Evolutionary conservation across 2,888 invertebrate species (phyloP).

Genomic region (Himalopsyche anomala): DNA sequence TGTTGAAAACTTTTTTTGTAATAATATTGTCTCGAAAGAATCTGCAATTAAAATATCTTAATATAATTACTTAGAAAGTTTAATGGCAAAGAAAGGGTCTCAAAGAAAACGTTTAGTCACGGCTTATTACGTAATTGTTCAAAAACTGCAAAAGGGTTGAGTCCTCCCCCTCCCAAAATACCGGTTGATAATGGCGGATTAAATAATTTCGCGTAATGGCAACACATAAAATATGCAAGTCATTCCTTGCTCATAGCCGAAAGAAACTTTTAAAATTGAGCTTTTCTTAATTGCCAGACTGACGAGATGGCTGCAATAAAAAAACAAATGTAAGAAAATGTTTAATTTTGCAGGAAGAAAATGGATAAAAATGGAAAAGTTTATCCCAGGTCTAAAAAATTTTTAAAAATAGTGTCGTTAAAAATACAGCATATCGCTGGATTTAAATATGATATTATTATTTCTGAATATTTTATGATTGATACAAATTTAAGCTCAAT

Average conservation of each 20-base stretch:
- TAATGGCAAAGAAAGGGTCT: slow-evolving; percentile 57
- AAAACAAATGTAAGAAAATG: slow-evolving; percentile 42
- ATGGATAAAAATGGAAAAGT: too few species aligned
- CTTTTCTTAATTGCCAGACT: slow-evolving; percentile 61
- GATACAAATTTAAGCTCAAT: too few species aligned
- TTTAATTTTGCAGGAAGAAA: background rate
- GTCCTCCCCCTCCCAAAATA: slow-evolving; percentile 50
- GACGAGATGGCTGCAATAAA: slow-evolving; percentile 51
- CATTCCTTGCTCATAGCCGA: slow-evolving; percentile 53
- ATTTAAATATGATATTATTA: too few species aligned
- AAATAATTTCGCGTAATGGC: slow-evolving; percentile 70
- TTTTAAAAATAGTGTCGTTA: too few species aligned
- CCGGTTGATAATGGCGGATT: slow-evolving; percentile 68
- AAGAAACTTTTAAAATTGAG: slow-evolving; percentile 31
- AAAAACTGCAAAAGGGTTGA: slow-evolving; percentile 65
- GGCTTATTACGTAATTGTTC: slow-evolving; percentile 66
- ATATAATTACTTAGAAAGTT: slow-evolving; percentile 66
- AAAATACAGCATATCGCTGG: too few species aligned
- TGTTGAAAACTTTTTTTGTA: slow-evolving; percentile 51
- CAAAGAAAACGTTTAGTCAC: slow-evolving; percentile 66
- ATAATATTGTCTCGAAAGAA: slow-evolving; percentile 62
- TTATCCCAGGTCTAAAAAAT: too few species aligned
- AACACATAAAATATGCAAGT: slow-evolving; percentile 65
- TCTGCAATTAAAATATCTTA: slow-evolving; percentile 66
- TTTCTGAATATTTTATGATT: too few species aligned